Evolutionary conservation across 2,888 invertebrate genomes (phyloP).

Genomic region (Metopia argyrocephala): DNA sequence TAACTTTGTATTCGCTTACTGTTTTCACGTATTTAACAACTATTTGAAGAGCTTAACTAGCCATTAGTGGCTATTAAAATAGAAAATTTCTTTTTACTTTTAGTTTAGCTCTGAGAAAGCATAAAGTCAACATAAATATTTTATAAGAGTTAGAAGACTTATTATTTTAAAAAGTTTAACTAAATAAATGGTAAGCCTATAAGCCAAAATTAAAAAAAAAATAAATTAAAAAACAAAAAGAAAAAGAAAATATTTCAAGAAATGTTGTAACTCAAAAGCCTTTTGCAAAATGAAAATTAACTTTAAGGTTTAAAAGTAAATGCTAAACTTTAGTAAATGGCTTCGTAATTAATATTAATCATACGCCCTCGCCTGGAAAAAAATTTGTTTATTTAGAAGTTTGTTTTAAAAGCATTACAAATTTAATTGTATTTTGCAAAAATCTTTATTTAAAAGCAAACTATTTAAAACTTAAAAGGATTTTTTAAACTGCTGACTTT

Average conservation of each 20-base stretch:
- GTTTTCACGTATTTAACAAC: conserved; percentile 5
- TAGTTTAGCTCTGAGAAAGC: not conserved
- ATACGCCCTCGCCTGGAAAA: conserved; percentile 9
- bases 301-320: not conserved
- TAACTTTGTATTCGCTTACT: not conserved
- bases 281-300: not conserved
- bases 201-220: conserved; percentile 1
- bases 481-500: too few relatives aligned
- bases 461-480: too few relatives aligned
- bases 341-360: conserved; percentile 18
- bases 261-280: not conserved
- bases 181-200: conserved; percentile 29
- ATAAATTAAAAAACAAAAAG: not conserved
- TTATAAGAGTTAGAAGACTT: not conserved
- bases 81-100: conserved; percentile 13
- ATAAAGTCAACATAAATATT: not conserved
- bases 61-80: conserved; percentile 57
- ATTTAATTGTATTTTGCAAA: too few relatives aligned
- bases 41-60: conserved; percentile 45
- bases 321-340: not conserved
- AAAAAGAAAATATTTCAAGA: not conserved
- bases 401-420: too few relatives aligned
- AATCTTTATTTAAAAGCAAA: too few relatives aligned
- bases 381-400: not conserved
- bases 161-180: not conserved